Percentiles rank a stretch among this genome's conserved stretches.
These are phyloP conservation scores for Cygnus buccinator DNA, from an alignment of 2,113 vertebrate genomes.

Conservation along the genomic window DNA sequence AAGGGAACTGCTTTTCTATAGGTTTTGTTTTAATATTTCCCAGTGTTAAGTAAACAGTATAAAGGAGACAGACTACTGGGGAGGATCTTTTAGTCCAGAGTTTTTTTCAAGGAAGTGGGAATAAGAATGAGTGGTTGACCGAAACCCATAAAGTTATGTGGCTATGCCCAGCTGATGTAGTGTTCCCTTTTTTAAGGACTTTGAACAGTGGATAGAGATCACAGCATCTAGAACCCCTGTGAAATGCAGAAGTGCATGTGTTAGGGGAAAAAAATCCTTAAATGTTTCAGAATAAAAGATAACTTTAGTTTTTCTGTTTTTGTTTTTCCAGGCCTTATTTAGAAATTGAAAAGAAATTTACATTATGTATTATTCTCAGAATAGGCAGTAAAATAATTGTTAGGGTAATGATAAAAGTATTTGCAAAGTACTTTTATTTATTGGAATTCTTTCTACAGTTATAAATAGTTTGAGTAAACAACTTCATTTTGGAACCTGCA, in stretches of 20 bases:
- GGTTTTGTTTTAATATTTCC: not conserved
- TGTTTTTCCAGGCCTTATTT: not conserved
- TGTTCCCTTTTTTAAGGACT: not conserved
- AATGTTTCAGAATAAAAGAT: not conserved
- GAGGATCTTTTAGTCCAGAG: not conserved
- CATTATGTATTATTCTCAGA: not conserved
- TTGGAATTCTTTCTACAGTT: not conserved
- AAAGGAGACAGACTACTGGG: not conserved
- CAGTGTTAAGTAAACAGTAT: not conserved
- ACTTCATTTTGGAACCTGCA: constrained; percentile 4
- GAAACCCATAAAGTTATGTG: not conserved
- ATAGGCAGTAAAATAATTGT: not conserved
- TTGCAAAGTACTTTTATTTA: not conserved
- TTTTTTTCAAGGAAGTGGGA: not conserved
- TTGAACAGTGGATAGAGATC: not conserved
- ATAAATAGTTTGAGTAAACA: constrained; percentile 32
- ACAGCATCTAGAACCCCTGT: not conserved
- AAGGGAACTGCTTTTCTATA: not conserved
- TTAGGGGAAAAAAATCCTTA: not conserved
- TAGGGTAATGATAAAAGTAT: not conserved
- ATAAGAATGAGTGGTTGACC: not conserved
- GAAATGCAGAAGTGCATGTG: not conserved
- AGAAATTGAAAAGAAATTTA: not conserved
- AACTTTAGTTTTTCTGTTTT: accelerated
- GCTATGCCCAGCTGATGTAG: not conserved